phyloP scores from a whole-genome alignment of 2,888 invertebrate genomes.

The Anaspis maculata region DNA sequence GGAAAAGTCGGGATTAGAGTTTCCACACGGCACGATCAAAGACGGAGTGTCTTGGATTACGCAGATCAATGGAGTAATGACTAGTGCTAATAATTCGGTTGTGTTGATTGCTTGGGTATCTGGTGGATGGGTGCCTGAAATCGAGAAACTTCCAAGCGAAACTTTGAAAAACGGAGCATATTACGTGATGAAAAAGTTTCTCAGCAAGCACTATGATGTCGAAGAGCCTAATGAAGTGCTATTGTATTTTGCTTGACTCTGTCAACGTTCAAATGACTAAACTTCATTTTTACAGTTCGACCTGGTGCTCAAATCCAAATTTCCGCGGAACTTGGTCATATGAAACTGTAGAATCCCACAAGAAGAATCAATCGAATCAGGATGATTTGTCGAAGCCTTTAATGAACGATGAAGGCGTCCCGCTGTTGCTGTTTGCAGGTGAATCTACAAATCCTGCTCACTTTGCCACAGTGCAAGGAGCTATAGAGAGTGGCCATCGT shows the following conservation, averaged over 20 bases:
- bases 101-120: slow-evolving; percentile 59
- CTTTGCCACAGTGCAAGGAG: slow-evolving; percentile 11
- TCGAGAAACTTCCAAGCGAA: slow-evolving; percentile 51
- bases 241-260: no score
- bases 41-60: slow-evolving; percentile 19
- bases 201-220: slow-evolving; percentile 42
- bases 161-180: slow-evolving; percentile 45
- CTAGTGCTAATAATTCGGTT: slow-evolving; percentile 42
- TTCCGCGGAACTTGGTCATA: slow-evolving; percentile 25
- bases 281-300: slow-evolving; percentile 21
- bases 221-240: slow-evolving; percentile 38
- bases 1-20: slow-evolving; percentile 20
- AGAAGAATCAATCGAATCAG: slow-evolving; percentile 3
- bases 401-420: not conserved
- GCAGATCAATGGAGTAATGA: slow-evolving; percentile 6
- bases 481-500: slow-evolving; percentile 8
- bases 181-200: slow-evolving; percentile 46
- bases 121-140: slow-evolving; percentile 51
- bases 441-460: slow-evolving; percentile 9
- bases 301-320: slow-evolving; percentile 22
- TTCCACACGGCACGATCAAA: slow-evolving; percentile 22
- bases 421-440: slow-evolving; percentile 8
- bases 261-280: not conserved
- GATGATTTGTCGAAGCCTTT: slow-evolving; percentile 5
- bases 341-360: slow-evolving; percentile 15